Evolutionary conservation across 2,797 vertebrate species (phyloP), one percentile per base, ranked within the genome.

Genomic region (Staurois parvus): DNA sequence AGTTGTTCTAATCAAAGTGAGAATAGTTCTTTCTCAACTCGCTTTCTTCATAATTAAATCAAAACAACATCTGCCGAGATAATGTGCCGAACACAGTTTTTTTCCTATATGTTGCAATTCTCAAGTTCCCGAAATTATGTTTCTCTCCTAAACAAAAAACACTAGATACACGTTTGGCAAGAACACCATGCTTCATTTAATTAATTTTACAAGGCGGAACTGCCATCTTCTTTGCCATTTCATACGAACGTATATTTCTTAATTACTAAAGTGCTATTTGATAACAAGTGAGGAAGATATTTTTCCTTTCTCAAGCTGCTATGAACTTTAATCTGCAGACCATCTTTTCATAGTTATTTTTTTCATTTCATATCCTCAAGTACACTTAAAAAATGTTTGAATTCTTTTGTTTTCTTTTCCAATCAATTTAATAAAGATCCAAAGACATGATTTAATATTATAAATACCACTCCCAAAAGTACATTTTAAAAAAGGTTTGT

Each of bases 51-150:
- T 87, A 87, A 87, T 87, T 83, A 83, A 87, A 72, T 87, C 85
- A 87, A 87, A 87, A 87, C 80, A 87, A 87, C 80, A 83, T 87
- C 85, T 87, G 85, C 69, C 80, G 5, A 79, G 79, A 79, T 83
- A 83, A 72, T 83, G 80, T 86, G 85, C 67, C 28, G 48, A 87
- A 79, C 76, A 86, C 66, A 45, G 10, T 48, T 67, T 66, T 85
- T 83, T 68, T 59, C 69, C 85, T 83, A 87, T 87, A 87, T 68
- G 85, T 87, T 87, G 80, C 74, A 74, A 77, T 56, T 83, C 76
- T 83, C 85, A 83, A 87, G 80, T 87, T 87, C 67, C 80, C 75
- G 73, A 87, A 86, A 87, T 79, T 67, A 78, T 86, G 75, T 83
- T 83, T 87, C 64, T 74, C 76, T 87, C 85, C 80, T 79, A 87